Evolutionary conservation across 2,113 vertebrate species (phyloP).

Genomic region (Macaca mulatta): DNA sequence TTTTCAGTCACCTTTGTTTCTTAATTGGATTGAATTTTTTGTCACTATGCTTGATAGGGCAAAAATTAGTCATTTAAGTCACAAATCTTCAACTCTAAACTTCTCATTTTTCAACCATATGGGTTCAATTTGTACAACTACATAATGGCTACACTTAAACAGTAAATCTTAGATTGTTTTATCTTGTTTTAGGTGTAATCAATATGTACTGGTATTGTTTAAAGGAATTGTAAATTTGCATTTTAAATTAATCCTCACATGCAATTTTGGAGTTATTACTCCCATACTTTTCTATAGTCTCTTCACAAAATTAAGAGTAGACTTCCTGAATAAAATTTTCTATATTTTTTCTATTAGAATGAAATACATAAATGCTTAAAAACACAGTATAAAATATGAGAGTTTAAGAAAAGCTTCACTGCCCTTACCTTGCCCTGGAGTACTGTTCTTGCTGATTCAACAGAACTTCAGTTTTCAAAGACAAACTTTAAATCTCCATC

Average conservation of each 20-base stretch:
- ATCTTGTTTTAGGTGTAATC: not conserved
- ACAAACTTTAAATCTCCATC: constrained; percentile 8
- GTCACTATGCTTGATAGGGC: not conserved
- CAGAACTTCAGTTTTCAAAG: not conserved
- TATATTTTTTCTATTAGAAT: not conserved
- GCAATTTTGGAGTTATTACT: not conserved
- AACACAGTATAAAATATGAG: not conserved
- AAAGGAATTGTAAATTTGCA: not conserved
- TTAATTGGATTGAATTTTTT: not conserved
- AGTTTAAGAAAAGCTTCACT: not conserved
- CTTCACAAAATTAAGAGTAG: not conserved
- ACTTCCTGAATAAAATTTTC: not conserved
- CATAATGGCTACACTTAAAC: not conserved
- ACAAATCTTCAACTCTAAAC: not conserved
- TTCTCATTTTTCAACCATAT: not conserved
- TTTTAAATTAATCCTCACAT: not conserved
- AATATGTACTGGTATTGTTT: not conserved
- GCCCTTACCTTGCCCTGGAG: not conserved
- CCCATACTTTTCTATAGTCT: not conserved
- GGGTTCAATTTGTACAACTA: not conserved
- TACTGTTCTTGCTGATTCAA: not conserved
- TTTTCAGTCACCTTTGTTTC: not conserved
- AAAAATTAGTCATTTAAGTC: not conserved
- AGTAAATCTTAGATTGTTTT: not conserved
- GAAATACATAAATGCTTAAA: not conserved